A percentile compares a stretch with the other conserved stretches of the same genome.
Conservation (phyloP, 2,113 vertebrate genomes). For the Tretioscincus oriximinensis region DNA sequence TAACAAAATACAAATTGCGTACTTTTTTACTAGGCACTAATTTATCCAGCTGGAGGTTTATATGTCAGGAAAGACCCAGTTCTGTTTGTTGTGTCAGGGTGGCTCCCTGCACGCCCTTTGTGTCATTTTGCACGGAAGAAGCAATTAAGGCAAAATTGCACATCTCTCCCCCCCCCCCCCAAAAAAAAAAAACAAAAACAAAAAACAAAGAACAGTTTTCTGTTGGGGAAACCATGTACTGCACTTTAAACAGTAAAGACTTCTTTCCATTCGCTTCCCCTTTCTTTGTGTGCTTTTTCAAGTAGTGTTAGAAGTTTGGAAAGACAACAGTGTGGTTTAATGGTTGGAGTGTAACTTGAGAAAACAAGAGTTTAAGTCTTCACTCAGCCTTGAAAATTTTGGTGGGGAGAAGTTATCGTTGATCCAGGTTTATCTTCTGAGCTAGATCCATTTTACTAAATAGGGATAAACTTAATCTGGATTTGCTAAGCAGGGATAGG, state of each 20-base stretch:
- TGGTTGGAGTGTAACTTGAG: no score
- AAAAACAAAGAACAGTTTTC: not conserved
- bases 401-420: no score
- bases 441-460: no score
- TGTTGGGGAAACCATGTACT: not conserved
- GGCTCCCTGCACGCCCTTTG: constrained; percentile 16
- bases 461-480: no score
- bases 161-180: not conserved
- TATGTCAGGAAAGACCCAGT: constrained; percentile 46
- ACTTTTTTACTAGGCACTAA: constrained; percentile 61
- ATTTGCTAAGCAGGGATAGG: no score
- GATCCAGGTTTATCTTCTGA: no score
- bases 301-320: no score
- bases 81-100: constrained; percentile 42
- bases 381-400: no score
- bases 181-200: no score
- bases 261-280: not conserved
- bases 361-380: no score
- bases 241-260: not conserved
- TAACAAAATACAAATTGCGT: constrained; percentile 65
- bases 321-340: no score
- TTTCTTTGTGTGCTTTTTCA: no score
- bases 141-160: not conserved
- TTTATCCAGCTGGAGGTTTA: constrained; percentile 64
- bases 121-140: constrained; percentile 28